Evolutionary conservation across 2,797 vertebrate species (phyloP).

Genomic region (Hoplostethus atlanticus): DNA sequence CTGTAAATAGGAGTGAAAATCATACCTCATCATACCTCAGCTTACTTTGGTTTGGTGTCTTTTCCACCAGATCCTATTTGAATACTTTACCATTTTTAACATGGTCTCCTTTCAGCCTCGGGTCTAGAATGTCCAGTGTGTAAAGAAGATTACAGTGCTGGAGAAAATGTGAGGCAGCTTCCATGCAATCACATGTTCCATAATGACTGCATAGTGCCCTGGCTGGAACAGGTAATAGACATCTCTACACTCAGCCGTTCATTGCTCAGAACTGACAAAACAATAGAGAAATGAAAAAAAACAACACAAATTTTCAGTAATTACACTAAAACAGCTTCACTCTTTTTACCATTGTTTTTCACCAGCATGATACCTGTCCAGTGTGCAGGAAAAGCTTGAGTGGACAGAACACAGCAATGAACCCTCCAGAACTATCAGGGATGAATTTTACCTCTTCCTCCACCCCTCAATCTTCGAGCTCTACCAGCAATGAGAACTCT

Average conservation of each 20-base stretch:
- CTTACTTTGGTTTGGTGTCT: background rate
- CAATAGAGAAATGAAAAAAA: background rate
- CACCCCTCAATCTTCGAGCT: slow-evolving; percentile 88
- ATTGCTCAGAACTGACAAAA: background rate
- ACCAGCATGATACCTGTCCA: slow-evolving; percentile 97
- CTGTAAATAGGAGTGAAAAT: background rate
- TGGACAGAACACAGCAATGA: slow-evolving; percentile 98
- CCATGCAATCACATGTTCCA: slow-evolving; percentile 99
- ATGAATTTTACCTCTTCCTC: slow-evolving; percentile 94
- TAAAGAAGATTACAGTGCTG: slow-evolving; percentile 96
- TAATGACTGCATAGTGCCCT: slow-evolving; percentile 96
- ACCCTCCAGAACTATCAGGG: slow-evolving; percentile 95
- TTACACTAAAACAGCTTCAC: background rate
- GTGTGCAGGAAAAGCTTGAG: slow-evolving; percentile 99
- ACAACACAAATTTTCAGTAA: background rate
- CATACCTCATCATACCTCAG: background rate
- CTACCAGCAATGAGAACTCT: slow-evolving; percentile 94
- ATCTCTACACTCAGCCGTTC: background rate
- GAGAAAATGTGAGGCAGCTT: slow-evolving; percentile 94
- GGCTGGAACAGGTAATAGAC: slow-evolving; percentile 94
- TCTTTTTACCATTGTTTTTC: slow-evolving; percentile 18
- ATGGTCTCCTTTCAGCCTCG: slow-evolving; percentile 83
- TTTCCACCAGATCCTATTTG: background rate
- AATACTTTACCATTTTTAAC: background rate
- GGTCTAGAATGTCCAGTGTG: slow-evolving; percentile 97